Evolutionary conservation across 2,113 vertebrate species (phyloP), one percentile per base, ranked within the genome.

Genomic region (Bothrops jararaca): DNA sequence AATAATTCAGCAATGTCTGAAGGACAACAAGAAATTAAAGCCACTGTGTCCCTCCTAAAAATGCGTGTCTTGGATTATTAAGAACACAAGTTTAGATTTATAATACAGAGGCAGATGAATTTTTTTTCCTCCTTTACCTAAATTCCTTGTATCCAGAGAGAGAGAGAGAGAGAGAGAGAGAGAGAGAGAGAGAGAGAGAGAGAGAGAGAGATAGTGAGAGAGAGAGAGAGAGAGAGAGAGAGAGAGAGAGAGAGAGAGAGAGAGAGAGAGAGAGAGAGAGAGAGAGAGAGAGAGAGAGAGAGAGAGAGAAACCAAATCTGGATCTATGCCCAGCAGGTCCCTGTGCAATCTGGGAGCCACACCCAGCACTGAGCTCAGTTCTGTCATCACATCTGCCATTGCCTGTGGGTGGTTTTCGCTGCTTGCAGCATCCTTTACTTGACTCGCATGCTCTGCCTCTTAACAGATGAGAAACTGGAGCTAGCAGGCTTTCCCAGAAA

Each of bases 351-450:
- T 60, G 92, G n/a, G 56, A 48, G 56, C 74, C 74, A 86, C 92
- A 93, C 89, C 69, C 74, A 53, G 54, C 80, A 12, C n/a, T 93
- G 74, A 90, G 88, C 56, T 90, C 56, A 90, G 15, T 60, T 57
- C 80, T 90, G 89, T 42, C 15, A 34, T 90, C 92, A 93, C 74
- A 90, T 93, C 45, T 90, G 80, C 92, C 56, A 22, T 56, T 93
- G 89, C 23, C 89, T 90, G 74, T 93, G 88, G 74, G 64, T 93
- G 92, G 88, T 34, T 86, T 86, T 58, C 45, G 18, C 52, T 13
- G n/a, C 45, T 52, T 45, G 50, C n/a, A 24, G 80, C 52, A 85
- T 93, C 56, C 80, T 48, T 64, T 85, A n/a, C 42, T 42, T n/a
- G 23, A 90, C 48, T 29, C 45, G 74, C 54, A 64, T 15, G 22